These are phyloP conservation scores for Stegodyphus dumicola DNA, from an alignment of 1,140 invertebrate species.

Conservation along the genomic window DNA sequence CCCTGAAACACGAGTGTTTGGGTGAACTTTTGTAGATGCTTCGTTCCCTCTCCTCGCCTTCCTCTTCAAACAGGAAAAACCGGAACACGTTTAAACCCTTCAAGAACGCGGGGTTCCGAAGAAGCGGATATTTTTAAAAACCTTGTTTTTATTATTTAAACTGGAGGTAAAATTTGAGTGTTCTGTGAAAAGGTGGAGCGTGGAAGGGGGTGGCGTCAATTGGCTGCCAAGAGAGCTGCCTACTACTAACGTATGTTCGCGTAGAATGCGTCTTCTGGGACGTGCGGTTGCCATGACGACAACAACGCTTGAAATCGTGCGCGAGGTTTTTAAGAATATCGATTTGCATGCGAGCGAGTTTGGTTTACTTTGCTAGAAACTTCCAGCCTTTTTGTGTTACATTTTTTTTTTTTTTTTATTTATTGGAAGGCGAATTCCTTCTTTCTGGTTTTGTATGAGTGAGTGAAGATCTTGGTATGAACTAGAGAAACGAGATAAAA, in stretches of 20 bases:
- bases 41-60: not conserved
- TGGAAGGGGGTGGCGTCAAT: constrained; percentile 26
- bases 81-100: constrained; percentile 21
- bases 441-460: constrained; percentile 21
- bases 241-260: not conserved
- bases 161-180: constrained; percentile 44
- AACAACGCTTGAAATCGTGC: constrained; percentile 36
- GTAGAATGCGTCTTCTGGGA: not conserved
- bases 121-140: constrained; percentile 24
- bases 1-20: constrained; percentile 45
- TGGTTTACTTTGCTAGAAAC: constrained; percentile 30
- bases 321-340: constrained; percentile 53
- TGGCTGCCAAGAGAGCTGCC: constrained; percentile 44
- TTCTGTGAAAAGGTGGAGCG: constrained; percentile 8
- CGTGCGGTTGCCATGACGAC: constrained; percentile 30
- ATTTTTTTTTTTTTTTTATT: not conserved
- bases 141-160: constrained; percentile 35
- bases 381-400: constrained; percentile 23
- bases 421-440: constrained; percentile 11
- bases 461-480: not conserved
- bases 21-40: constrained; percentile 9
- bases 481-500: not conserved
- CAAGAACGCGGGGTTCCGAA: constrained; percentile 1
- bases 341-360: constrained; percentile 19
- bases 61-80: constrained; percentile 19